Evolutionary conservation across 1,140 invertebrate genomes (phyloP).

Genomic region (Diorhabda sublineata): DNA sequence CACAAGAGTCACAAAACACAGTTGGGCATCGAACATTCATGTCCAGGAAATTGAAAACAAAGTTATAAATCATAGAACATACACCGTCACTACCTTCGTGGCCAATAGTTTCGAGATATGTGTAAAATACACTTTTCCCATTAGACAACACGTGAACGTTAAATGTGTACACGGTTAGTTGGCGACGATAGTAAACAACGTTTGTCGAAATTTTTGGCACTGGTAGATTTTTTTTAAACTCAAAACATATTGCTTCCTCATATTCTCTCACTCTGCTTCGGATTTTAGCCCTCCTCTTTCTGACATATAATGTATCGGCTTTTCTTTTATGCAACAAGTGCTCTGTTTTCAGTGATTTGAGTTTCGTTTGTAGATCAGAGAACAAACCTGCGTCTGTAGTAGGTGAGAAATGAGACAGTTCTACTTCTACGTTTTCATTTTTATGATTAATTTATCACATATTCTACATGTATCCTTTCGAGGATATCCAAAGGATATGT

Average conservation of each 20-base stretch:
- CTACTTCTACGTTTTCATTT: no score
- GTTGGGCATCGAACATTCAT: constrained; percentile 22
- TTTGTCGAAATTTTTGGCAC: constrained; percentile 34
- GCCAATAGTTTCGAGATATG: constrained; percentile 28
- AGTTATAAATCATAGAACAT: constrained; percentile 35
- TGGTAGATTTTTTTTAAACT: constrained; percentile 33
- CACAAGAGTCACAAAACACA: constrained; percentile 36
- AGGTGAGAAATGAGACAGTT: no score
- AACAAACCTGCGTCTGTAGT: no score
- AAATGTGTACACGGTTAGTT: constrained; percentile 33
- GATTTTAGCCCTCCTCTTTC: constrained; percentile 24
- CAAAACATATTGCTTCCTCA: no score
- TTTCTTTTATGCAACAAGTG: no score
- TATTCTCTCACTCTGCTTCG: constrained; percentile 10
- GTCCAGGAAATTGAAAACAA: constrained; percentile 28
- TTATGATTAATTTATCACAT: no score
- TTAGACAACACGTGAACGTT: constrained; percentile 33
- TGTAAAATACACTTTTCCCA: constrained; percentile 27
- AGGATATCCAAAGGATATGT: no score
- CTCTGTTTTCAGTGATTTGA: no score
- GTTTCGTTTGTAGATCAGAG: no score
- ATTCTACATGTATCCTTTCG: no score
- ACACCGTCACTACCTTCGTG: constrained; percentile 35
- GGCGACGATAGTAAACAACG: constrained; percentile 36
- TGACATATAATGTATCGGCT: constrained; percentile 24